These are phyloP conservation scores for Hydroisotoma schaefferi DNA, from an alignment of 2,888 invertebrate species.

Conservation along the genomic window DNA sequence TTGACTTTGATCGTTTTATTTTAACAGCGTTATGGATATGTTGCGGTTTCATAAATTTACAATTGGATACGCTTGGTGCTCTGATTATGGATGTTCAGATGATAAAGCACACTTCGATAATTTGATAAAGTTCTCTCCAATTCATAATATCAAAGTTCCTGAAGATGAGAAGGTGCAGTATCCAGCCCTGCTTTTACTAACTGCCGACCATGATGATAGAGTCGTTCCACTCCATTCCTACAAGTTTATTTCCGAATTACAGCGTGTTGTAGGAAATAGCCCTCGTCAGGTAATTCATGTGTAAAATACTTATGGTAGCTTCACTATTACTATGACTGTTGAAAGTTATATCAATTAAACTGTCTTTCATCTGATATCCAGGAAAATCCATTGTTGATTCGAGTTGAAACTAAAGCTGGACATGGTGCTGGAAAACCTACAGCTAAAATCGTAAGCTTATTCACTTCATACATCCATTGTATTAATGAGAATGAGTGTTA, in stretches of 20 bases:
- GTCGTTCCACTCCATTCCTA: constrained; percentile 96
- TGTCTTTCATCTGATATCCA: constrained; percentile 51
- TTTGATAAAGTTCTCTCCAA: constrained; percentile 81
- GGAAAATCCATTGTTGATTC: constrained; percentile 78
- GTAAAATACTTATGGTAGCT: not conserved
- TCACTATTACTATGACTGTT: not conserved
- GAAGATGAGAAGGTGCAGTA: constrained; percentile 61
- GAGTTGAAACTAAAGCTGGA: constrained; percentile 92
- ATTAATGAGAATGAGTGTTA: not conserved
- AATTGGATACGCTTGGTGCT: constrained; percentile 73
- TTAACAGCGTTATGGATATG: constrained; percentile 89
- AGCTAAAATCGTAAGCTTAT: constrained; percentile 70
- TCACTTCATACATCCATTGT: constrained; percentile 10
- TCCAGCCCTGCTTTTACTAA: constrained; percentile 84
- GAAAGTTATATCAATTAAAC: not conserved
- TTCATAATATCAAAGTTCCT: constrained; percentile 82
- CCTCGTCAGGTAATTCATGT: constrained; percentile 56
- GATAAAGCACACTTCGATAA: constrained; percentile 80
- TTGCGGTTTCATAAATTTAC: constrained; percentile 96
- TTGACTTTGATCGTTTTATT: not conserved
- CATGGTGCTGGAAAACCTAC: constrained; percentile 98
- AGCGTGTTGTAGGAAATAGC: constrained; percentile 64
- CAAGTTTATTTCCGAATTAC: constrained; percentile 88
- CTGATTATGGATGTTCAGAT: constrained; percentile 88
- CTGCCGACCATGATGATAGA: constrained; percentile 94